Conservation (phyloP, 2,888 invertebrate species). For the Tetropium fuscum region DNA sequence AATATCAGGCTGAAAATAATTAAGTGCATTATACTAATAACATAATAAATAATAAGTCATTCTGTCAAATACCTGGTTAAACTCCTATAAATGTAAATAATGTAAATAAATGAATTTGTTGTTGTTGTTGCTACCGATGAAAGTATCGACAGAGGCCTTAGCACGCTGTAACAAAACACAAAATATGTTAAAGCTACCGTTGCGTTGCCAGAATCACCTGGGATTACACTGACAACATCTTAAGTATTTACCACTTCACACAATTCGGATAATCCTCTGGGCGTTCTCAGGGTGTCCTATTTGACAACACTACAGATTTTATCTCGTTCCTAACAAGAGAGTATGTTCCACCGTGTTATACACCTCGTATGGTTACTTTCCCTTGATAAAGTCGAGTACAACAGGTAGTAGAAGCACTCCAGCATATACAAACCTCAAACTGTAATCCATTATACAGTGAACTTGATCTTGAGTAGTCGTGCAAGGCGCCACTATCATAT, state of each 20-base stretch:
- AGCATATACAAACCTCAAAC: slow-evolving; percentile 8
- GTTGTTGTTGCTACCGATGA: too few relatives aligned
- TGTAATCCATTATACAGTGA: slow-evolving; percentile 36
- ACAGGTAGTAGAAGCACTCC: slow-evolving; percentile 12
- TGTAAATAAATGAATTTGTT: too few relatives aligned
- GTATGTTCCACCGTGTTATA: slow-evolving; percentile 1
- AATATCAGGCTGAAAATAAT: too few relatives aligned
- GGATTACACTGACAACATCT: slow-evolving; percentile 1
- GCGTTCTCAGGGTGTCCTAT: slow-evolving; percentile 5
- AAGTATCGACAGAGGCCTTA: too few relatives aligned
- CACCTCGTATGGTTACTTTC: slow-evolving; percentile 20
- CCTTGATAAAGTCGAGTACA: slow-evolving; percentile 8
- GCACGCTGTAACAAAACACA: too few relatives aligned
- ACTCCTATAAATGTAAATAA: too few relatives aligned
- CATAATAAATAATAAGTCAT: too few relatives aligned
- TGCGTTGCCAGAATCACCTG: too few relatives aligned
- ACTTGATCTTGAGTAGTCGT: slow-evolving; percentile 38
- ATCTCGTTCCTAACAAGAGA: slow-evolving; percentile 10
- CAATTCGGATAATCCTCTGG: slow-evolving; percentile 10
- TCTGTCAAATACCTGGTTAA: too few relatives aligned
- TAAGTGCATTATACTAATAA: too few relatives aligned
- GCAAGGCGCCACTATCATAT: slow-evolving; percentile 36
- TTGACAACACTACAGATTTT: slow-evolving; percentile 10
- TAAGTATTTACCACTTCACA: slow-evolving; percentile 7
- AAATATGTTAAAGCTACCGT: too few relatives aligned